phyloP scores from a whole-genome alignment of 2,797 vertebrate genomes.

The Manis javanica region DNA sequence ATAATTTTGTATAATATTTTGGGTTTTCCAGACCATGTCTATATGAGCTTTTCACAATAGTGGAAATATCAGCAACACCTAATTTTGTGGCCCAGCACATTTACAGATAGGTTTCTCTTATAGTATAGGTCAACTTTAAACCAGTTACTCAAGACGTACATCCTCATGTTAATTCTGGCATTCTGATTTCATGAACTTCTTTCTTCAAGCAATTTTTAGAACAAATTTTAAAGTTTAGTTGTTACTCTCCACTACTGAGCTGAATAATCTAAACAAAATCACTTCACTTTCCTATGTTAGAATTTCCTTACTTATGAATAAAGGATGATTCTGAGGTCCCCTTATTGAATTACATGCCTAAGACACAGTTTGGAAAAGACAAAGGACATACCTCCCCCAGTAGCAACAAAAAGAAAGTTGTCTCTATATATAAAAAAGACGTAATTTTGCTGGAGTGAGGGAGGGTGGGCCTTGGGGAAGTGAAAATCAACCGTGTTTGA shows the following conservation, averaged over 20 bases:
- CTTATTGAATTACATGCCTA: background rate
- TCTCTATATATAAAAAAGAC: background rate
- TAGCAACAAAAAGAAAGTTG: background rate
- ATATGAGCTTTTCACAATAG: background rate
- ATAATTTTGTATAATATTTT: background rate
- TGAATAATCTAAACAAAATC: background rate
- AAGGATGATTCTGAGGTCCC: background rate
- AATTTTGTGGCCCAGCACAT: background rate
- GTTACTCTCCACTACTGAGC: background rate
- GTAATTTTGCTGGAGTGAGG: background rate
- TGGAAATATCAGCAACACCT: background rate
- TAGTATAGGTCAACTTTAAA: background rate
- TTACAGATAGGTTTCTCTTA: background rate
- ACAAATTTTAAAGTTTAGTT: background rate
- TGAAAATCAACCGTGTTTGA: background rate
- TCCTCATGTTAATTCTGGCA: background rate
- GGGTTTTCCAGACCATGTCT: background rate
- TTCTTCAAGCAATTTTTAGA: background rate
- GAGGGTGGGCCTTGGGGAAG: rapidly evolving
- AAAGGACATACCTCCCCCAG: background rate
- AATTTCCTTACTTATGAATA: background rate
- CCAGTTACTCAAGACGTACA: background rate
- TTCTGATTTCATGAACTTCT: constrained; percentile 19
- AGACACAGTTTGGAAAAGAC: background rate
- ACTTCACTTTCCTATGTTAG: background rate